Percentiles rank a stretch among this genome's conserved stretches.
These are phyloP conservation scores for Myotis planiceps DNA, from an alignment of 2,797 vertebrate genomes.

Conservation along the genomic window DNA sequence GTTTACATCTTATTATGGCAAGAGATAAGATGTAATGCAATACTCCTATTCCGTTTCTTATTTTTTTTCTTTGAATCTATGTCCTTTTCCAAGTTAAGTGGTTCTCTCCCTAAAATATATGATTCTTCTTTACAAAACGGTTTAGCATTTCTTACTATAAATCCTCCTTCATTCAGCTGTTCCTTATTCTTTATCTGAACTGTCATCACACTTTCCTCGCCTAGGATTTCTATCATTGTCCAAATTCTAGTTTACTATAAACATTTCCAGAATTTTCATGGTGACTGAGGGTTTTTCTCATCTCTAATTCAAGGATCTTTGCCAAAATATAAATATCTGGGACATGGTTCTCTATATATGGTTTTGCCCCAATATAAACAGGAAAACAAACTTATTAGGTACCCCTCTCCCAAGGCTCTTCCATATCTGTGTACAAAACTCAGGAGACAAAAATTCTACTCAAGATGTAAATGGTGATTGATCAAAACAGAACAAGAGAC, in stretches of 20 bases:
- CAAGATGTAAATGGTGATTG: neutral
- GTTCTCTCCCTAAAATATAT: slow-evolving; percentile 41
- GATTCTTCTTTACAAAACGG: neutral
- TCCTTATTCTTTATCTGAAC: slow-evolving; percentile 43
- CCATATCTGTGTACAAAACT: neutral
- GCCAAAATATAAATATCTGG: slow-evolving; percentile 32
- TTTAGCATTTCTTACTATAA: slow-evolving; percentile 56
- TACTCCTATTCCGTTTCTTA: slow-evolving; percentile 25
- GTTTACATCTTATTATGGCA: slow-evolving; percentile 57
- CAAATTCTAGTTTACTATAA: slow-evolving; percentile 28
- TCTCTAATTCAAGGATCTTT: neutral
- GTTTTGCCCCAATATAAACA: neutral
- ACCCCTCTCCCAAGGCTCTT: neutral
- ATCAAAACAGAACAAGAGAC: neutral
- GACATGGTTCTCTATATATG: neutral
- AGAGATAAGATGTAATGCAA: slow-evolving; percentile 34
- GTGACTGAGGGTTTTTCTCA: slow-evolving; percentile 30
- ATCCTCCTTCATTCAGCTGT: slow-evolving; percentile 31
- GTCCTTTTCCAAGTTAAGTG: slow-evolving; percentile 30
- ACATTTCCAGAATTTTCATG: slow-evolving; percentile 39
- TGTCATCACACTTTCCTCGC: neutral
- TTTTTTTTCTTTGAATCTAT: slow-evolving; percentile 37
- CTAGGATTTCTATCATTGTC: slow-evolving; percentile 39
- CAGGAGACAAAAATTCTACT: slow-evolving; percentile 31
- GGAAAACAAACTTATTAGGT: neutral